Evolutionary conservation across 2,888 invertebrate genomes (phyloP).

Genomic region (Catocala nupta): DNA sequence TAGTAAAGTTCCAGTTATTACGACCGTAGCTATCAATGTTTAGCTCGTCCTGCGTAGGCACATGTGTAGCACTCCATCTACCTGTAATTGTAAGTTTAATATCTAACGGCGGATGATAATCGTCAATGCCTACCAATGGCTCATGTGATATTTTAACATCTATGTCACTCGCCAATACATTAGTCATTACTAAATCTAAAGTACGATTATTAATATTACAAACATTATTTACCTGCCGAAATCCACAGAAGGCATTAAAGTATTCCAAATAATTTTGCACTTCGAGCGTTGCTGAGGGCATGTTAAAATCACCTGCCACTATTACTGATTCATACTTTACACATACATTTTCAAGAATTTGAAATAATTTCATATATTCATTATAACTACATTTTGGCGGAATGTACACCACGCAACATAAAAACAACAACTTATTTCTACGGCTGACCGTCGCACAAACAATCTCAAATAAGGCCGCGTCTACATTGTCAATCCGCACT

Average conservation of each 20-base stretch:
- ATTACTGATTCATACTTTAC: conserved; percentile 22
- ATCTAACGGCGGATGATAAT: no score
- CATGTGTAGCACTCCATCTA: no score
- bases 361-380: conserved; percentile 25
- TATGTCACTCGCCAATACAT: conserved; percentile 2
- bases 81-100: no score
- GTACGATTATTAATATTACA: conserved; percentile 14
- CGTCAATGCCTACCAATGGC: background rate
- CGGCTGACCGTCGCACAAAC: conserved; percentile 17
- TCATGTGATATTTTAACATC: conserved; percentile 7
- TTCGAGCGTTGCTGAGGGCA: conserved; percentile 15
- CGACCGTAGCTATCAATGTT: no score
- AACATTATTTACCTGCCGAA: conserved; percentile 24
- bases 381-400: conserved; percentile 15
- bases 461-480: conserved; percentile 20
- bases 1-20: background rate
- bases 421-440: conserved; percentile 19
- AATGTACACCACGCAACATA: conserved; percentile 26
- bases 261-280: conserved; percentile 2
- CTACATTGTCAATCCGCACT: conserved; percentile 6
- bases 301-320: conserved; percentile 27
- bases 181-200: conserved; percentile 10
- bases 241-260: conserved; percentile 20
- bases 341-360: conserved; percentile 26
- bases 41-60: no score